Evolutionary conservation across 2,888 invertebrate genomes (phyloP), one percentile per base, ranked within the genome.

Genomic region (Drosophila meridionalis): DNA sequence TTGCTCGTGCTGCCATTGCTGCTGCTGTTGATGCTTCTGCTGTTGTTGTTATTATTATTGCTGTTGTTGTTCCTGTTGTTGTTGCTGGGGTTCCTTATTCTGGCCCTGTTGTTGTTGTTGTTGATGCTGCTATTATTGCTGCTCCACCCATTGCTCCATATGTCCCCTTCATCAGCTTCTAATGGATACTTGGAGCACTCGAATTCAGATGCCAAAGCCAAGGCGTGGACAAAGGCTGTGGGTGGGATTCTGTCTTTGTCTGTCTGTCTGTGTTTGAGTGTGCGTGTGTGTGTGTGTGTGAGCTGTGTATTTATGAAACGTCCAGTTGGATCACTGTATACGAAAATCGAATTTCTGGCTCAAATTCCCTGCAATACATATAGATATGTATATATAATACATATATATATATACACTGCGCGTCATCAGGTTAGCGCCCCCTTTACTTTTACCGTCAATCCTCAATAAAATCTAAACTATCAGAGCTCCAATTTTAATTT

Each of bases 151-250:
- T 50, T 53, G 55, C 50, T 50, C 61, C 38, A 59, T 58, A 57
- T 30, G 55, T 58, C 28, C 66, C 66, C 45, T n/a, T 9, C 42
- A 12, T 36, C 34, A 8, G 32, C 53, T 58, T 72, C 78, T 88
- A 85, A 88, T 85, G 88, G 84, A 78, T 83, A 85, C 84, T 85
- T 80, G 38, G 34, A 85, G 73, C 69, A 72, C 34, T 47, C 79
- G 61, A 69, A 68, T 70, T 73, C 57, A 69, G 73, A 60, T 69
- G 32, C 32, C 50, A 50, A n/a, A 20, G 34, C 20, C 34, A 34
- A 50, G 50, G 50, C 52, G 34, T 20, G 20, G 20, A 20, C 20
- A 20, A 34, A 43, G 38, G 57, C 3, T 26, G 47, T 9, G 36
- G 14, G 40, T 14, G 40, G 5, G 14, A 2, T 5, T 12, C 4